Evolutionary conservation across 2,888 invertebrate species (phyloP).

Genomic region (Melanargia galathea): DNA sequence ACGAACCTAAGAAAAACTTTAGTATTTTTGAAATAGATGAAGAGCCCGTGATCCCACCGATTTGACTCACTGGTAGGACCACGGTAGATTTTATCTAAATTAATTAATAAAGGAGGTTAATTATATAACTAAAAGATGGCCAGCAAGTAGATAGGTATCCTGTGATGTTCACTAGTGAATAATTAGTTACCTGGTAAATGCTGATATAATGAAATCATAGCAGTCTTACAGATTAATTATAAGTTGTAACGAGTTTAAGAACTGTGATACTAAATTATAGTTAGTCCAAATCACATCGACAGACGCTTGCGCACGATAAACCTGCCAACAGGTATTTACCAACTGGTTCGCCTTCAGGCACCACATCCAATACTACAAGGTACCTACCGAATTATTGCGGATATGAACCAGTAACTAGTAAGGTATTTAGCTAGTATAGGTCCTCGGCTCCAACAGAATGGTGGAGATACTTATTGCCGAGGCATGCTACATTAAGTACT

Average conservation of each 20-base stretch:
- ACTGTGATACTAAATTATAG: conserved; percentile 5
- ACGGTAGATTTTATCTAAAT: too few relatives aligned
- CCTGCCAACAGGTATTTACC: conserved; percentile 50
- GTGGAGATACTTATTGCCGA: not conserved
- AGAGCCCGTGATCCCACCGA: too few relatives aligned
- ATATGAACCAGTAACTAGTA: conserved; percentile 22
- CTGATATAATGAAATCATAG: too few relatives aligned
- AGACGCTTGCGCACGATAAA: conserved; percentile 44
- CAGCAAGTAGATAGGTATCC: not conserved
- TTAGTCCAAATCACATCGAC: conserved; percentile 30
- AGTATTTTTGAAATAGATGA: not conserved
- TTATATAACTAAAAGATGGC: too few relatives aligned
- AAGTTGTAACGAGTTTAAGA: not conserved
- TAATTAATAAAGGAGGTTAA: too few relatives aligned
- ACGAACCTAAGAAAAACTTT: not conserved
- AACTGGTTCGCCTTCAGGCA: conserved; percentile 61
- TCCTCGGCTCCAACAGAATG: not conserved
- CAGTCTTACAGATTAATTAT: too few relatives aligned
- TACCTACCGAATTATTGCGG: conserved; percentile 37
- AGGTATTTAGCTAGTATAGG: conserved; percentile 8
- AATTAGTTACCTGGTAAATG: too few relatives aligned
- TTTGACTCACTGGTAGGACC: too few relatives aligned
- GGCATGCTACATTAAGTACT: too few relatives aligned
- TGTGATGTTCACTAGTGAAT: too few relatives aligned
- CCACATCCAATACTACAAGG: conserved; percentile 44